Evolutionary conservation across 2,113 vertebrate species (phyloP).

Genomic region (Spheniscus mendiculus): DNA sequence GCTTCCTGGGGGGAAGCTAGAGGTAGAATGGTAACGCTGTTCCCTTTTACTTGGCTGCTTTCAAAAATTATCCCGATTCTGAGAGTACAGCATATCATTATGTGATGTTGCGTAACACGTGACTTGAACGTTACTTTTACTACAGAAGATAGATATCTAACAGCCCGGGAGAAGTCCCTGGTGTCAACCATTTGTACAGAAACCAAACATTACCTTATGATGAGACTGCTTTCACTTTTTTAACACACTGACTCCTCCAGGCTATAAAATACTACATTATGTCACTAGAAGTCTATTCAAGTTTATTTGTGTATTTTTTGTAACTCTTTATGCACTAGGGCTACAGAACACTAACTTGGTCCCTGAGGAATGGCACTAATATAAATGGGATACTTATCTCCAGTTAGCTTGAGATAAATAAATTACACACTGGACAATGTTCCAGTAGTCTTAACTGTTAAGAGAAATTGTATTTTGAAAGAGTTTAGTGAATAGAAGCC

Average conservation of each 20-base stretch:
- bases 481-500: neutral
- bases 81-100: neutral
- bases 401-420: neutral
- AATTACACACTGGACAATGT: neutral
- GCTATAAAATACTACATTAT: neutral
- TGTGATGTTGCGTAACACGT: rapidly evolving
- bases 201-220: neutral
- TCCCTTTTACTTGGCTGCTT: neutral
- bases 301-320: neutral
- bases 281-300: neutral
- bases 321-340: neutral
- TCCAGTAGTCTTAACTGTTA: neutral
- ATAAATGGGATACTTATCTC: neutral
- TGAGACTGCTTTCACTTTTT: neutral
- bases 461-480: neutral
- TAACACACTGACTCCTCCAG: neutral
- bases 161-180: neutral
- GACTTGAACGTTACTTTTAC: neutral
- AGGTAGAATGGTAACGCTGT: neutral
- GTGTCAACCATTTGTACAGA: neutral
- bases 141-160: neutral
- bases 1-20: neutral
- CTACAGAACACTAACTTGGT: neutral
- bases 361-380: neutral
- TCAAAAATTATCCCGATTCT: neutral